Conservation (phyloP, 2,797 vertebrate genomes). For the Cyclopterus lumpus region DNA sequence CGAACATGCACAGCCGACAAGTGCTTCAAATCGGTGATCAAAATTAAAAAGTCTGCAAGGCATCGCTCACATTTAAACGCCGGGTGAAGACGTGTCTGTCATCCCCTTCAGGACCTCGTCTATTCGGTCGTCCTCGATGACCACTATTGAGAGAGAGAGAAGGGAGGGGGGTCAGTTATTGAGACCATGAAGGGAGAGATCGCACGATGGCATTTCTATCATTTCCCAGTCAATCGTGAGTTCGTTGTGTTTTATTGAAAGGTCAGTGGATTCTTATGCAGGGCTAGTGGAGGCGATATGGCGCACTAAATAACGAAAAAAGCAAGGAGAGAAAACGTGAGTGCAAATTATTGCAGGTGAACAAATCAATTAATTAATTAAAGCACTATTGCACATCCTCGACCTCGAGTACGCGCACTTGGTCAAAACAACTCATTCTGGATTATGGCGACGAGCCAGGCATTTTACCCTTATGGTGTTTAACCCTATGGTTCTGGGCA, state of each 20-base stretch:
- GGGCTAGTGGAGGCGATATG: not conserved
- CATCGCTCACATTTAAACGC: constrained; percentile 89
- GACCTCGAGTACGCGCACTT: constrained; percentile 1
- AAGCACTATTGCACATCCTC: constrained; percentile 29
- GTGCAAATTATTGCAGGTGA: constrained; percentile 28
- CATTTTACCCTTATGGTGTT: constrained; percentile 4
- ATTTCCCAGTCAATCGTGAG: not conserved
- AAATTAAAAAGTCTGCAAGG: constrained; percentile 88
- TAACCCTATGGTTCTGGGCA: constrained; percentile 20
- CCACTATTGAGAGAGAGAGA: constrained; percentile 85
- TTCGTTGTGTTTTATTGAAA: not conserved
- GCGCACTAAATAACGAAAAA: constrained; percentile 27
- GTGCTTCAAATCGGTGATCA: constrained; percentile 89
- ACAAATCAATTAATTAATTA: constrained; percentile 27
- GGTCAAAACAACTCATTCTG: constrained; percentile 39
- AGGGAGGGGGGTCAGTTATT: constrained; percentile 35
- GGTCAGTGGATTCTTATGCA: not conserved
- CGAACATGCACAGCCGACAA: constrained; percentile 92
- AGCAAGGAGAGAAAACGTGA: not conserved
- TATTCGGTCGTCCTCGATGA: constrained; percentile 99
- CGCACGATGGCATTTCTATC: not conserved
- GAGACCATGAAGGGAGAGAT: not conserved
- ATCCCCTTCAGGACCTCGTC: constrained; percentile 99
- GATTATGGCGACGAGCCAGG: constrained; percentile 28
- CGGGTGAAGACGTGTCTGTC: constrained; percentile 96